Evolutionary conservation across 2,797 vertebrate genomes (phyloP), one percentile per base, ranked within the genome.

Genomic region (Ciconia nigra): DNA sequence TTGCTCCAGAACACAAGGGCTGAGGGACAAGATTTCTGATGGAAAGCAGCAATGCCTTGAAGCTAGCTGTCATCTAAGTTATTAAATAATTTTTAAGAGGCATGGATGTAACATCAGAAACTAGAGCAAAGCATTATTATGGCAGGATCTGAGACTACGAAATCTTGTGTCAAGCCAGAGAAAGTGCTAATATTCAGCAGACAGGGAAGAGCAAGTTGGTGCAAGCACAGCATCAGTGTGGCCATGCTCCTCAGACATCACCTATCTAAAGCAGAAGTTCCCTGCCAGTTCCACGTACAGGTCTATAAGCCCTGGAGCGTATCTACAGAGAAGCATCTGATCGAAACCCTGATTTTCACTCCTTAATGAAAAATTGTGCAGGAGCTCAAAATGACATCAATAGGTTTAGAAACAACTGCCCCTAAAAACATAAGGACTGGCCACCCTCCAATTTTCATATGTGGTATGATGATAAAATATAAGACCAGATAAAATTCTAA

Each of bases 31-130:
- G 51, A 62, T 22, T 94, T 62, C 66, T 76, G 69, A 79, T 25
- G 51, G 84, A 63, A 92, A 77, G 83, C n/a, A 84, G 83, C 59
- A 77, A 82, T 61, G 61, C 59, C 88, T 87, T 67, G 41, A 81
- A 82, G 66, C 17, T 57, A 66, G 35, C 3, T 79, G 51, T 55
- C 79, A 88, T 49, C 41, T 54, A 33, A 73, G 54, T 83, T 55
- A 61, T 7, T 24, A 18, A 65, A 7, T 13, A 41, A n/a, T 58
- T 83, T 78, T 70, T 39, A 80, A 82, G 70, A 92, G 62, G 25
- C 26, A 24, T 0, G 10, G 55, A 73, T 4, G 4, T 66, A 65
- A 25, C 62, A 82, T n/a, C 66, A 87, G 70, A 57, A 90, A 59
- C 39, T 15, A 44, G 2, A 88, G 33, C 42, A 65, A 71, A 80